Evolutionary conservation across 2,888 invertebrate species (phyloP), one percentile per base, ranked within the genome.

Genomic region (Idaea straminata): DNA sequence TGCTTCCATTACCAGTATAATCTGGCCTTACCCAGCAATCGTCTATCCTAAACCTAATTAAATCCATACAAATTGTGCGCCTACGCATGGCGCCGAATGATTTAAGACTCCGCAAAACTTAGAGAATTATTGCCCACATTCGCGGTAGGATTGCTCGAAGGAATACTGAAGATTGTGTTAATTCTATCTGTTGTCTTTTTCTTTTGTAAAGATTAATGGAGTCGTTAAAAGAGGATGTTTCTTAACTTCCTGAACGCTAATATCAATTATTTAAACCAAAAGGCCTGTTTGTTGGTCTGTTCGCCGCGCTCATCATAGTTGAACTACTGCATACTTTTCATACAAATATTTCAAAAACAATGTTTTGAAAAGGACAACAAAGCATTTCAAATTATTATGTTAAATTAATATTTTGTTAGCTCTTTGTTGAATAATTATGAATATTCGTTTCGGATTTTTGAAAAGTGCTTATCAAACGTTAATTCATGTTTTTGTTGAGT

Each of bases 31-130:
- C 68, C 70, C 72, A 74, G 79, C 75, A 73, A 80, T 84, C 7
- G 47, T 47, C 6, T 47, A 47, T 47, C 47, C 47, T 47, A 47
- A 47, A 47, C 82, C 77, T 78, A 80, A 83, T 83, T 83, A 82
- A 82, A 80, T 75, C 74, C 74, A 74, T 74, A 77, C 75, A 74
- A 79, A 71, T 73, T 70, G 74, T 78, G 77, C 78, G 74, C 74
- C 71, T 71, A 67, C 65, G 70, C 80, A 72, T 71, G 76, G 80
- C 80, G 83, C 75, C 78, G 80, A 86, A 82, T 86, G 86, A 86
- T 86, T 86, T 86, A 86, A 75, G 69, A 73, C 74, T 72, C 74
- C 73, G 78, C 85, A 84, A 85, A 83, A 86, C 84, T 82, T 76
- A 75, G 77, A 82, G 78, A 85, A 79, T 85, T 83, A 84, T 81